These are phyloP conservation scores for Timandra comae DNA, from an alignment of 2,888 invertebrate genomes.

Conservation along the genomic window DNA sequence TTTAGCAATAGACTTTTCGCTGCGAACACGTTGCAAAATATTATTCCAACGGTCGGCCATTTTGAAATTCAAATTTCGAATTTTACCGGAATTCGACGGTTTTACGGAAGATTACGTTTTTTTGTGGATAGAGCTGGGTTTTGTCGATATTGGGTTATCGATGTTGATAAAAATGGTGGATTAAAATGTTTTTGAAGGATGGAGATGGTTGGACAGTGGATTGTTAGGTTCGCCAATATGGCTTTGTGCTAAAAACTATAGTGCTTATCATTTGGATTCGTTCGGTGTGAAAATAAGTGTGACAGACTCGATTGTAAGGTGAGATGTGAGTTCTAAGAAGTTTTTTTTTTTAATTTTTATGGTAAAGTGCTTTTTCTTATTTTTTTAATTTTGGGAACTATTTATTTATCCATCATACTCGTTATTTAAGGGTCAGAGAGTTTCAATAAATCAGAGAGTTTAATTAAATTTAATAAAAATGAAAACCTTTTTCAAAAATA, in stretches of 20 bases:
- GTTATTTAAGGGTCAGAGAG: too few relatives aligned
- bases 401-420: too few relatives aligned
- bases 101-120: too few relatives aligned
- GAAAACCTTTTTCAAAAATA: too few relatives aligned
- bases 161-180: slow-evolving; percentile 44
- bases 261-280: slow-evolving; percentile 34
- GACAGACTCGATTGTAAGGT: slow-evolving; percentile 48
- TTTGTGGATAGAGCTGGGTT: slow-evolving; percentile 1
- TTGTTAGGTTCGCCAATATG: slow-evolving; percentile 66
- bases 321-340: slow-evolving; percentile 32
- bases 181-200: slow-evolving; percentile 47
- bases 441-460: too few relatives aligned
- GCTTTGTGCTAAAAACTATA: slow-evolving; percentile 37
- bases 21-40: slow-evolving; percentile 17
- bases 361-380: too few relatives aligned
- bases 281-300: slow-evolving; percentile 26
- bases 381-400: too few relatives aligned
- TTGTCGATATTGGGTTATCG: slow-evolving; percentile 1
- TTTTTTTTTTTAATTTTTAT: too few relatives aligned
- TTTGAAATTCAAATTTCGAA: too few relatives aligned
- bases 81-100: slow-evolving; percentile 3
- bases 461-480: too few relatives aligned
- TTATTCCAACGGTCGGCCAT: background rate
- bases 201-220: slow-evolving; percentile 40
- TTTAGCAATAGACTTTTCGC: slow-evolving; percentile 52